These are phyloP conservation scores for Drosophila meridionalis DNA, from an alignment of 2,888 invertebrate species.

Conservation along the genomic window DNA sequence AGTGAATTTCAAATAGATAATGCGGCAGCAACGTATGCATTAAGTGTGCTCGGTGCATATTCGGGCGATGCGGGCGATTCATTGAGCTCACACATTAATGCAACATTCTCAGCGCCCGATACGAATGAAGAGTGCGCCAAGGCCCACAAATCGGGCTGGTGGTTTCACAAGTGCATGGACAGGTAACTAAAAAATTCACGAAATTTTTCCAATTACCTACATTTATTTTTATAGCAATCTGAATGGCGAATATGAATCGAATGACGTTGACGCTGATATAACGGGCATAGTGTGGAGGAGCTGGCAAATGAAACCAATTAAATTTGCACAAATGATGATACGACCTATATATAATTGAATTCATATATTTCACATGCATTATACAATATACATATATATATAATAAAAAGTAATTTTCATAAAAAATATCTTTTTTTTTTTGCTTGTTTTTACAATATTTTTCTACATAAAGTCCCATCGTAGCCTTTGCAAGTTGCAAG, in stretches of 20 bases:
- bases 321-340: conserved; percentile 87
- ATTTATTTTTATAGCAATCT: conserved; percentile 86
- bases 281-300: conserved; percentile 86
- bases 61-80: conserved; percentile 89
- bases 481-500: conserved; percentile 14
- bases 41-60: conserved; percentile 88
- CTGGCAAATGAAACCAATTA: conserved; percentile 87
- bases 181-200: conserved; percentile 83
- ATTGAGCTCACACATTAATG: conserved; percentile 88
- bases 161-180: conserved; percentile 89
- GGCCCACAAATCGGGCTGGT: conserved; percentile 89
- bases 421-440: neutral
- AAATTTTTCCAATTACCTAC: neutral
- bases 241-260: conserved; percentile 87
- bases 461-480: neutral
- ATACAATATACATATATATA: too few relatives aligned
- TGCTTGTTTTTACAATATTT: neutral
- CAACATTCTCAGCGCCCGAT: conserved; percentile 88
- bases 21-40: conserved; percentile 87
- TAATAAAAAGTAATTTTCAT: neutral
- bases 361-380: neutral
- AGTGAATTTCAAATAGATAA: conserved; percentile 88
- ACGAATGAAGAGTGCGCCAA: conserved; percentile 89
- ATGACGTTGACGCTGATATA: conserved; percentile 64
- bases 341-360: conserved; percentile 7